These are phyloP conservation scores for Drosophila mayri DNA, from an alignment of 1,140 invertebrate genomes.

Conservation along the genomic window DNA sequence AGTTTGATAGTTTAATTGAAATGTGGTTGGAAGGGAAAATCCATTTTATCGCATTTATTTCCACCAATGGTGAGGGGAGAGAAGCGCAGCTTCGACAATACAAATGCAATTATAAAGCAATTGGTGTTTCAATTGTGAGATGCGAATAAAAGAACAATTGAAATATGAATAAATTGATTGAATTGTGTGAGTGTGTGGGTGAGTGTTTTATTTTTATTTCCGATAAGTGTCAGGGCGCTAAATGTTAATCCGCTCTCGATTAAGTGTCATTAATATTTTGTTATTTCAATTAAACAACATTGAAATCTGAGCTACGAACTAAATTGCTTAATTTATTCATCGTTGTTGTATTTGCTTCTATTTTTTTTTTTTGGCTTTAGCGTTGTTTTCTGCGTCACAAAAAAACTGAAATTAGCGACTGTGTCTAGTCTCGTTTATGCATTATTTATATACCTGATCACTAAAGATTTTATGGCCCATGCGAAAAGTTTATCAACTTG, in stretches of 20 bases:
- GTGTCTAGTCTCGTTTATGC: slow-evolving; percentile 62
- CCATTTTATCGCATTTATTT: slow-evolving; percentile 44
- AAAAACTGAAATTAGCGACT: slow-evolving; percentile 54
- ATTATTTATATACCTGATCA: slow-evolving; percentile 58
- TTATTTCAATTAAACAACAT: slow-evolving; percentile 63
- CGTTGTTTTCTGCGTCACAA: slow-evolving; percentile 30
- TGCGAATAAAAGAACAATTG: slow-evolving; percentile 27
- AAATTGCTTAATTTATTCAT: slow-evolving; percentile 69
- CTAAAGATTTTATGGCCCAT: slow-evolving; percentile 43
- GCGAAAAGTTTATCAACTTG: slow-evolving; percentile 52
- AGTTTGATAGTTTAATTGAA: slow-evolving; percentile 74
- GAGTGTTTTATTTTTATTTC: neutral
- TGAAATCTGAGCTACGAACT: slow-evolving; percentile 33
- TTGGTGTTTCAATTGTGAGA: slow-evolving; percentile 2
- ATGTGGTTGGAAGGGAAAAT: slow-evolving; percentile 45
- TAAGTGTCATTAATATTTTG: slow-evolving; percentile 55
- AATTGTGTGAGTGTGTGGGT: neutral
- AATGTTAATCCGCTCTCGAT: slow-evolving; percentile 51
- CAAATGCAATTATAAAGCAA: slow-evolving; percentile 42
- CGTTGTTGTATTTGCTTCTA: slow-evolving; percentile 13
- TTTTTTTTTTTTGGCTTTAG: neutral
- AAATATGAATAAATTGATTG: slow-evolving; percentile 44
- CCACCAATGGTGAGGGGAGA: neutral
- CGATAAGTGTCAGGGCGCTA: slow-evolving; percentile 21
- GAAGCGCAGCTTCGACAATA: slow-evolving; percentile 22